phyloP scores from a whole-genome alignment of 2,888 invertebrate genomes.

The Pachycephus smyrnensis region DNA sequence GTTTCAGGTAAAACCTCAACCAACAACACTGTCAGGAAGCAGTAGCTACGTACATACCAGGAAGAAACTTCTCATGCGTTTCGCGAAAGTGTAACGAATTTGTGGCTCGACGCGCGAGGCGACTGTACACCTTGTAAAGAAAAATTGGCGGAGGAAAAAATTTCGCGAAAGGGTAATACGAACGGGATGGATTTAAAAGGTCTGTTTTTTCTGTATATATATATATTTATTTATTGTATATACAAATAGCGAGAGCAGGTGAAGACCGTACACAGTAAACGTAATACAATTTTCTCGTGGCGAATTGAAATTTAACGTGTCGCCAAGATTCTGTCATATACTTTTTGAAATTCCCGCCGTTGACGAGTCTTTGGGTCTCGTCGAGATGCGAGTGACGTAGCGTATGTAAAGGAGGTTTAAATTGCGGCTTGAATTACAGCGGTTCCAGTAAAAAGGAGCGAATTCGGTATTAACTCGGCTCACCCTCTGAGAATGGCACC shows the following conservation, averaged over 20 bases:
- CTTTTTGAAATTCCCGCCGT: neutral
- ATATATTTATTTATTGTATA: too few relatives aligned
- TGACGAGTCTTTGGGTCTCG: neutral
- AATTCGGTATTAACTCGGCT: constrained; percentile 15
- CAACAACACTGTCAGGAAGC: neutral
- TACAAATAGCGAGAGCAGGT: neutral
- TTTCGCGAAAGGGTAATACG: neutral
- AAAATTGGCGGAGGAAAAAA: neutral
- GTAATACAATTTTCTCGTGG: neutral
- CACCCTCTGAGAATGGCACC: constrained; percentile 26
- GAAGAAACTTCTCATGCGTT: neutral
- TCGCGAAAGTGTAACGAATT: neutral
- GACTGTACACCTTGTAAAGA: neutral
- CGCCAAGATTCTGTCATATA: neutral
- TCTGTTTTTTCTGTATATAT: neutral
- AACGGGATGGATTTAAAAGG: neutral
- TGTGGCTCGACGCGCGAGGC: neutral
- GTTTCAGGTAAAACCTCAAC: neutral
- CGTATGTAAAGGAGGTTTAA: constrained; percentile 20
- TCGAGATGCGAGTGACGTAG: neutral
- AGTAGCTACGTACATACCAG: neutral
- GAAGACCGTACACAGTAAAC: neutral
- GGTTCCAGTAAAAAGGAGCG: constrained; percentile 14
- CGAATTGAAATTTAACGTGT: neutral
- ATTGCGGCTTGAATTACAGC: constrained; percentile 23